Conservation (phyloP, 2,888 invertebrate genomes). For the Cephus nigrinus region DNA sequence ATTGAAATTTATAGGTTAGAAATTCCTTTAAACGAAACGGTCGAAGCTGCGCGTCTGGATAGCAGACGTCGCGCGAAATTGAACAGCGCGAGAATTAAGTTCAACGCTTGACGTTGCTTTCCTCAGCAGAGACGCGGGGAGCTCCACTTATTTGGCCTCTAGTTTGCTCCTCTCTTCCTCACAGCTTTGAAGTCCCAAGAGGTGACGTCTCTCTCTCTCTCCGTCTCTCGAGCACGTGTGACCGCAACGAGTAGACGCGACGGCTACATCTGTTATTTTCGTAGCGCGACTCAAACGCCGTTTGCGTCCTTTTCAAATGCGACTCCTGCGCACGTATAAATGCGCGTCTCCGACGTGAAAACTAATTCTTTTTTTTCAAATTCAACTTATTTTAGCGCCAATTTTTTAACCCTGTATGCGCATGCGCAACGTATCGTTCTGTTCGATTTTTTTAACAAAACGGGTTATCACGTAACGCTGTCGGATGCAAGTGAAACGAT, state of each 20-base stretch:
- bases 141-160: conserved; percentile 43
- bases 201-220: background rate
- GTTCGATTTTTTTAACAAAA: background rate
- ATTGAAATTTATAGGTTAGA: too few species aligned
- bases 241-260: background rate
- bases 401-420: too few species aligned
- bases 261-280: background rate
- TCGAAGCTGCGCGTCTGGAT: background rate
- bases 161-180: background rate
- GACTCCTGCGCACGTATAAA: too few species aligned
- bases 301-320: too few species aligned
- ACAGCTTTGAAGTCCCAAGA: background rate
- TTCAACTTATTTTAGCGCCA: too few species aligned
- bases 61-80: conserved; percentile 18
- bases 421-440: too few species aligned
- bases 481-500: background rate
- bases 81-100: conserved; percentile 35
- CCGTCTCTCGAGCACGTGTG: background rate
- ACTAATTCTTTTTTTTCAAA: too few species aligned
- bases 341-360: too few species aligned
- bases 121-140: conserved; percentile 16
- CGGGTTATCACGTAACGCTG: background rate
- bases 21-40: too few species aligned
- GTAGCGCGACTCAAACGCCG: background rate
- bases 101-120: conserved; percentile 39